phyloP scores from a whole-genome alignment of 2,888 invertebrate genomes.

The Agriopis marginaria region DNA sequence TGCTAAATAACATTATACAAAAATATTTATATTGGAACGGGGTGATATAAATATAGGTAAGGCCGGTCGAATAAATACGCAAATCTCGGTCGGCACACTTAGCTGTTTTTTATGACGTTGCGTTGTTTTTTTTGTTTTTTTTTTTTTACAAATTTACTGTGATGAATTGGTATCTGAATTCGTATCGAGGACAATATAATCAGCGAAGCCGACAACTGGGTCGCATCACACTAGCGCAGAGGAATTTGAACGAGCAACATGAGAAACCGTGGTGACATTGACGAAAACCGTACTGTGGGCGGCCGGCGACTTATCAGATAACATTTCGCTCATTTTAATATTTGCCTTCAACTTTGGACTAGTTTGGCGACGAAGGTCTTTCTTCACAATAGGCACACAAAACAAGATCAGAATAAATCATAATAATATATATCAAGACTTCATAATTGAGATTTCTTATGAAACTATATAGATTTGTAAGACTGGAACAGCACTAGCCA shows the following conservation, averaged over 20 bases:
- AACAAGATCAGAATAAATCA: neutral
- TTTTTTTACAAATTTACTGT: constrained; percentile 25
- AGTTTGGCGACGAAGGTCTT: constrained; percentile 17
- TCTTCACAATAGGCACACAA: neutral
- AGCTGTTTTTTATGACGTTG: constrained; percentile 21
- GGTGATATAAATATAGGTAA: constrained; percentile 31
- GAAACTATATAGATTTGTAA: neutral
- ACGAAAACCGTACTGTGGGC: constrained; percentile 65
- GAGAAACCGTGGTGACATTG: constrained; percentile 70
- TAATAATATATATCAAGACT: neutral
- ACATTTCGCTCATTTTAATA: constrained; percentile 29
- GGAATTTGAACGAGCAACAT: constrained; percentile 62
- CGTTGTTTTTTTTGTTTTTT: no score
- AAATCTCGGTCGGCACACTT: constrained; percentile 15
- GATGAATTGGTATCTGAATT: constrained; percentile 38
- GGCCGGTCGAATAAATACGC: constrained; percentile 22
- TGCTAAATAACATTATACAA: constrained; percentile 15
- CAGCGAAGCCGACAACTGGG: constrained; percentile 58
- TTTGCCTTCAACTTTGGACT: constrained; percentile 33
- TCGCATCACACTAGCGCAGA: constrained; percentile 59
- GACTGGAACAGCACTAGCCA: neutral
- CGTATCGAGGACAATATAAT: constrained; percentile 54
- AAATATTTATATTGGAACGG: constrained; percentile 33
- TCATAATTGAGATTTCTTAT: neutral
- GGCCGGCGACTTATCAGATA: constrained; percentile 55